Base-by-base conservation (phyloP, 1,140 invertebrate species). In the Proctacanthus coquilletti region DNA sequence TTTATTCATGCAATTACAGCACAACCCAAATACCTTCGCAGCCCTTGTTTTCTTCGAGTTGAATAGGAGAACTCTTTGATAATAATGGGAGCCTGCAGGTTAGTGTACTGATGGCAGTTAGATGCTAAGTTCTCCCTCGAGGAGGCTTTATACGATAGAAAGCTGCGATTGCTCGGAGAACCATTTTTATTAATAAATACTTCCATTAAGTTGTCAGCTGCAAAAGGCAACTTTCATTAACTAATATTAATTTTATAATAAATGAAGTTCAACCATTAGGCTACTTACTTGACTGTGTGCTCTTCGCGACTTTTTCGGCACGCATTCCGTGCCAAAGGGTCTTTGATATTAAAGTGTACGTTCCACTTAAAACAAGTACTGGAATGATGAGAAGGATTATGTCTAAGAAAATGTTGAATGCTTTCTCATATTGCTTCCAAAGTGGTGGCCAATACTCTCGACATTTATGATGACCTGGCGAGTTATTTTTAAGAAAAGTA, bases 131-230 rank as follows among this genome's bases (percentile, higher is more conserved):
- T 35, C 6, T 35, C 34, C 5, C 18, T 9, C 3, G 34, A 35
- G 3, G 34, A 8, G 11, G 34, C 21, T n/a, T 21, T 10, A 15
- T 35, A 35, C 3, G 34, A 35, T 11, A 35, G 11, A 19, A 35
- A 35, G 15, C 34, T 35, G 4, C 34, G 34, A 21, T 35, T 35
- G 11, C 34, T 19, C 21, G 34, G 34, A 3, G 34, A 35, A 35
- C 34, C 34, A 35, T 35, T 35, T 21, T 35, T 35, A 21, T 19
- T 35, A 4, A 35, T 35, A n/a, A 35, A 35, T 2, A 35, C 34
- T 21, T 35, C 34, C 34, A 35, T 35, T 35, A 35, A 13, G 17
- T 35, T 35, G 17, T 35, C 34, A 6, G 34, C 34, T 35, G 21
- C 9, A 32, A 32, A 32, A n/a, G n/a, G n/a, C n/a, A n/a, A n/a